Conservation (phyloP, 2,113 vertebrate genomes). For the Muscicapa adusta region DNA sequence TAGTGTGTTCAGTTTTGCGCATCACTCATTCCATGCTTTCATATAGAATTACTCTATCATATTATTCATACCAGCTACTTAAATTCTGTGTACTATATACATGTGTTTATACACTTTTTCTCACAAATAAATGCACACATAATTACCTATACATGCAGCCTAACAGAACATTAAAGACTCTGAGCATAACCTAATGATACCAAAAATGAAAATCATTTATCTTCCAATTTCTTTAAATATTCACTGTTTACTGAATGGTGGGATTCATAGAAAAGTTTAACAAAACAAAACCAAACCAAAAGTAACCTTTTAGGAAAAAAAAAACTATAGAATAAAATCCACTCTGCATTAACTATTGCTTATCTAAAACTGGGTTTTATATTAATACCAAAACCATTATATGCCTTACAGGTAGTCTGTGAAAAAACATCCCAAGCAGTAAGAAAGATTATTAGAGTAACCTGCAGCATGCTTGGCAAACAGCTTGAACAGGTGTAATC, state of each 20-base stretch:
- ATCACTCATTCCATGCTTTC: conserved; percentile 44
- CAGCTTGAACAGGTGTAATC: conserved; percentile 51
- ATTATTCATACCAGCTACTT: conserved; percentile 10
- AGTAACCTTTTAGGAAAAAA: background rate
- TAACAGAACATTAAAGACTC: background rate
- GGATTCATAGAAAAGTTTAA: conserved; percentile 42
- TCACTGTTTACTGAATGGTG: conserved; percentile 56
- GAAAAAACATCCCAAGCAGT: conserved; percentile 3
- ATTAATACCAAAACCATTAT: conserved; percentile 3
- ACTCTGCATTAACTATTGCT: conserved; percentile 51
- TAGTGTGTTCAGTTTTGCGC: conserved; percentile 23
- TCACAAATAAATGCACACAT: conserved; percentile 30
- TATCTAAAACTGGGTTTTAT: conserved; percentile 36
- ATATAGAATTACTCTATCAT: conserved; percentile 27
- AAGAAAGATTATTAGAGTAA: conserved; percentile 30
- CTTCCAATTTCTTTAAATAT: conserved; percentile 56
- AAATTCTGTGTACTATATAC: conserved; percentile 24
- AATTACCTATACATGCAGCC: background rate
- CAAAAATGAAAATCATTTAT: background rate
- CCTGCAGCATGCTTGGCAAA: conserved; percentile 12
- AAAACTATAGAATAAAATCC: conserved; percentile 43
- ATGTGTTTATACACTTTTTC: conserved; percentile 32
- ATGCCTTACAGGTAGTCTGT: conserved; percentile 33
- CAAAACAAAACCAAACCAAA: conserved; percentile 3
- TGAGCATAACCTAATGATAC: background rate